Base-by-base conservation (phyloP, 2,113 vertebrate genomes). In the Ranitomeya variabilis region DNA sequence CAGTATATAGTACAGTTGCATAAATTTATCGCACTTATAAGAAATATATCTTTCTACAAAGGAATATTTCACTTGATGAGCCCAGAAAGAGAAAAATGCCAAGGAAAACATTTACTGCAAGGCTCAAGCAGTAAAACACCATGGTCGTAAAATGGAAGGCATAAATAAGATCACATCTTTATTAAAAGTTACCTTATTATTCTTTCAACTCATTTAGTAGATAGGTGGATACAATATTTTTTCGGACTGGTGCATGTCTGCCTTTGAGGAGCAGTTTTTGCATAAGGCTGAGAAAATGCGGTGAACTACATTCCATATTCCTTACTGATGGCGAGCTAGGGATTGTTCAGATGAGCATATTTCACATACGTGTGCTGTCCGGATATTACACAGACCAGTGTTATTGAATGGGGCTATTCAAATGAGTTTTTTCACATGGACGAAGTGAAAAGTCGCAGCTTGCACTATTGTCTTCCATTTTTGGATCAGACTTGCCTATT, bases 1-100 rank as follows among this genome's bases (percentile, higher is more conserved):
- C 15, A 45, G 37, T 45, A 45, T 45, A 45, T n/a, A n/a, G 11
- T 71, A 79, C 18, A 26, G 13, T 26, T 80, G 16, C 23, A 2
- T 57, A 60, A 80, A 80, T 59, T 55, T 80, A 31, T 31, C n/a
- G 14, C 55, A 26, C 26, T 10, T 80, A 80, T 15, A 31, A 80
- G 9, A 26, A 23, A 80, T 59, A 80, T 26, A 80, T 79, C 51
- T 79, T 79, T 79, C 51, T 80, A 59, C 78, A 80, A 26, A 60
- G 55, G 13, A 14, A 54, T 55, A n/a, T 77, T 77, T 77, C 45
- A 18, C 74, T 11, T 54, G 45, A 77, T 54, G 77, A 55, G 45
- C 52, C 10, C 52, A 13, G 12, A 55, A 6, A 57, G 52, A 71
- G n/a, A 23, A 80, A 31, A 80, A 79, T 13, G 21, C 76, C 21